phyloP scores from a whole-genome alignment of 2,797 vertebrate genomes.

The Crocidura indochinensis region DNA sequence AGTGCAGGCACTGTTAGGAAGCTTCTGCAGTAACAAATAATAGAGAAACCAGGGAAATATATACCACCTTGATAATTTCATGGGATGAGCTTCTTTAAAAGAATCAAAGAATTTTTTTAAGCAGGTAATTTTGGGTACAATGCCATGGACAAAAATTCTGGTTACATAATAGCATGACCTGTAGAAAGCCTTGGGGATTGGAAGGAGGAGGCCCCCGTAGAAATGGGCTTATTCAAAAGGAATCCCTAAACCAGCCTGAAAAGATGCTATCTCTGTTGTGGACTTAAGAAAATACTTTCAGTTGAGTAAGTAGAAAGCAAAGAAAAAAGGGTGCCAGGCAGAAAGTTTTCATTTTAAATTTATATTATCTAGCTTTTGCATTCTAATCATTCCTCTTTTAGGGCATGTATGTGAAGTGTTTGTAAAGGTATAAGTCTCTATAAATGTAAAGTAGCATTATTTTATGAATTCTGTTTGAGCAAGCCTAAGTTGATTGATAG shows the following conservation, averaged over 20 bases:
- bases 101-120: too few species aligned
- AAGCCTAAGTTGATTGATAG: conserved; percentile 54
- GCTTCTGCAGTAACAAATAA: not conserved
- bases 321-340: not conserved
- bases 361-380: not conserved
- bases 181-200: too few species aligned
- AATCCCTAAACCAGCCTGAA: not conserved
- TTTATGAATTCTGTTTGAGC: conserved; percentile 69
- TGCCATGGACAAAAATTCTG: not conserved
- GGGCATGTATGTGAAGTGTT: not conserved
- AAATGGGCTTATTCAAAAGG: not conserved
- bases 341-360: not conserved
- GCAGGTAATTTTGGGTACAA: not conserved
- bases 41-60: not conserved
- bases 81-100: not conserved
- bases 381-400: conserved; percentile 11
- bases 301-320: not conserved
- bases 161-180: not conserved
- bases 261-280: not conserved
- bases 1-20: not conserved
- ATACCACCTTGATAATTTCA: not conserved
- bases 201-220: not conserved
- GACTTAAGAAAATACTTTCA: not conserved
- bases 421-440: conserved; percentile 44
- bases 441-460: conserved; percentile 50